phyloP scores from a whole-genome alignment of 2,797 vertebrate species.

The Xenentodon cancila region DNA sequence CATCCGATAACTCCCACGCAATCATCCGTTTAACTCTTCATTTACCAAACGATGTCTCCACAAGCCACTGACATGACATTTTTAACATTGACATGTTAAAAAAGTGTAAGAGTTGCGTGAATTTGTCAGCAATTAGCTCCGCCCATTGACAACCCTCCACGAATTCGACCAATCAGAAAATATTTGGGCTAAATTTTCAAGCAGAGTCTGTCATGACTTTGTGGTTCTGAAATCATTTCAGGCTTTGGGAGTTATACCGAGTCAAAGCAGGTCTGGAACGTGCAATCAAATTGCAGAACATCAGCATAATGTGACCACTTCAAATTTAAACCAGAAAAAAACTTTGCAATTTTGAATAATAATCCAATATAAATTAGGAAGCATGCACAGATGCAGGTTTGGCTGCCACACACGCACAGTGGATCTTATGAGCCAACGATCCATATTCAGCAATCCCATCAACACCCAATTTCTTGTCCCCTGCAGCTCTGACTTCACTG shows the following conservation, averaged over 20 bases:
- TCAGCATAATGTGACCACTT: background rate
- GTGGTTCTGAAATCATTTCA: no score
- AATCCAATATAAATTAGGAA: background rate
- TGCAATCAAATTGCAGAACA: no score
- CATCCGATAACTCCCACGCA: constrained; percentile 44
- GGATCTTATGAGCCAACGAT: constrained; percentile 45
- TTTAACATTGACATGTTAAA: no score
- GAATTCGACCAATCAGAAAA: no score
- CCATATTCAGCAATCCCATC: constrained; percentile 58
- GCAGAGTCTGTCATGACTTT: no score
- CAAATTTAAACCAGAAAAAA: background rate
- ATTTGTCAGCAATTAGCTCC: no score
- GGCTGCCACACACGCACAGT: constrained; percentile 15
- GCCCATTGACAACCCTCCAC: no score
- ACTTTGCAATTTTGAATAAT: background rate
- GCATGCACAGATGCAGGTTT: background rate
- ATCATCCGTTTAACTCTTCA: constrained; percentile 4
- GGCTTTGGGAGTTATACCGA: no score
- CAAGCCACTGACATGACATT: no score
- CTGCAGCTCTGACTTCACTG: constrained; percentile 63
- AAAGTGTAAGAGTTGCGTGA: no score
- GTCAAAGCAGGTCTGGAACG: no score
- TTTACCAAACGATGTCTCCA: background rate
- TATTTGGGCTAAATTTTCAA: no score
- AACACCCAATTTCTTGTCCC: constrained; percentile 55